Base-by-base conservation (phyloP, 1,140 invertebrate genomes). In the Drosophila ohnishii region DNA sequence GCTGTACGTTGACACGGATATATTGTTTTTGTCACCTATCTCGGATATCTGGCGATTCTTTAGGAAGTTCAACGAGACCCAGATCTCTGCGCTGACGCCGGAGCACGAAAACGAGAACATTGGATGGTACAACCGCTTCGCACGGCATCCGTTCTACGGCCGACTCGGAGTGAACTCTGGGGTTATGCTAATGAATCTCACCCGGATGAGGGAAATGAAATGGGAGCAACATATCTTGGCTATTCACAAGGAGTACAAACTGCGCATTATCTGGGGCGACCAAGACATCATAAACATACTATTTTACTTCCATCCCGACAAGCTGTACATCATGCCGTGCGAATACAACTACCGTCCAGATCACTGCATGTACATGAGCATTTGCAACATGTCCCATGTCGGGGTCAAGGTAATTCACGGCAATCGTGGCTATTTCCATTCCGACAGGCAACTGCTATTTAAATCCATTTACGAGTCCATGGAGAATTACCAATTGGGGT, bases 231-330 rank as follows among this genome's bases (percentile, higher is more conserved):
- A 97, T 91, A 94, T 99, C 4, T 93, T 95, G 53, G 95, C 96
- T 11, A 96, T 98, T 77, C 96, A 97, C 92, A 94, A 96, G 76
- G 95, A 96, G 90, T 99, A 97, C 92, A 96, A 95, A 78, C 87
- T 96, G 9, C 95, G 97, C 85, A 97, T 99, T 48, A 97, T 96
- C 5, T 99, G 97, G 97, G 98, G 98, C n/a, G 98, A 99, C 93
- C 98, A 99, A 92, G 98, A 99, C 93, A 97, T 99, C 64, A 97
- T 99, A 72, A 99, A 99, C 91, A 98, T 99, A 73, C 96, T 98
- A 80, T 98, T 99, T 91, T 96, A 97, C 92, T 96, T 95, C 92
- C 95, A 98, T 94, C 95, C 96, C 80, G 96, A 96, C 62, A 95
- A 96, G 80, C 92, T 99, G 14, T 95, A 95, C 73, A 92, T 97